A percentile compares a stretch with the other conserved stretches of the same genome.
Conservation (phyloP, 2,113 vertebrate species). For the Embiotoca jacksoni region DNA sequence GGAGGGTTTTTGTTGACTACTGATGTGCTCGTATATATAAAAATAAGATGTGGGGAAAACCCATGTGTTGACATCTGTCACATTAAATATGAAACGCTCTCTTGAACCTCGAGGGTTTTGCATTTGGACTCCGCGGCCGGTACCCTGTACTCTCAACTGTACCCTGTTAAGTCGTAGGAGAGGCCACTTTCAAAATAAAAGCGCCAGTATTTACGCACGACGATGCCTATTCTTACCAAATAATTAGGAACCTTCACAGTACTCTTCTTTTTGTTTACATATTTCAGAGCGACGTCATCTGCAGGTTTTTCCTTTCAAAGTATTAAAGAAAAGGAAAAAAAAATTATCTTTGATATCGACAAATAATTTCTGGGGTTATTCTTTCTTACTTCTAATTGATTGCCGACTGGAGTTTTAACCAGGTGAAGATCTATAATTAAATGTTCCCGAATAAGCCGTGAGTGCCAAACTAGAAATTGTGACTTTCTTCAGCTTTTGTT, state of each 20-base stretch:
- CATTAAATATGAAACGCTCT: constrained; percentile 4
- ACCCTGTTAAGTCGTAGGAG: constrained; percentile 60
- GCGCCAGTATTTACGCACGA: not conserved
- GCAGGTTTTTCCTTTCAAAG: not conserved
- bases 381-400: not conserved
- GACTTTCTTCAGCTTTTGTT: not conserved
- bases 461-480: not conserved
- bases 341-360: not conserved
- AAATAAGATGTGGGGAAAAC: not conserved
- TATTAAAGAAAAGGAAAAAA: not conserved
- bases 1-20: not conserved
- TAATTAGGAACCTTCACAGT: not conserved
- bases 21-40: constrained; percentile 17
- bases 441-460: no score
- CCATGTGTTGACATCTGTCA: not conserved
- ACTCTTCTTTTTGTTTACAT: not conserved
- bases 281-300: not conserved
- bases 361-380: not conserved
- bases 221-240: not conserved
- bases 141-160: constrained; percentile 60
- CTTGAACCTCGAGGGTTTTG: constrained; percentile 8
- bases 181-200: constrained; percentile 28
- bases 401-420: not conserved
- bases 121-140: constrained; percentile 16
- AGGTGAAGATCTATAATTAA: not conserved